A percentile compares a stretch with the other conserved stretches of the same genome.
phyloP scores from a whole-genome alignment of 2,888 invertebrate genomes.

The Agrotis exclamationis region DNA sequence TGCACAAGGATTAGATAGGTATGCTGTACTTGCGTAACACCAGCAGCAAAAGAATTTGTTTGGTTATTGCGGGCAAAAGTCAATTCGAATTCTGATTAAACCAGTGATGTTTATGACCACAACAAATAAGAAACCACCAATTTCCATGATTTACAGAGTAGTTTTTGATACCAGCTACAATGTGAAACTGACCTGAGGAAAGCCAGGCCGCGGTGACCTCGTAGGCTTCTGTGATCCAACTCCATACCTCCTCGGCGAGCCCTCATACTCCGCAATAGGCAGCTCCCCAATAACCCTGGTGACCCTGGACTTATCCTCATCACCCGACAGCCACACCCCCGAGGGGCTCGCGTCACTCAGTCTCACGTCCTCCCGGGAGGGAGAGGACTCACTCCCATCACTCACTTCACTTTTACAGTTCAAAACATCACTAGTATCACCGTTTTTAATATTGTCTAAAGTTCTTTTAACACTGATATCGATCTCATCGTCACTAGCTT shows the following conservation, averaged over 20 bases:
- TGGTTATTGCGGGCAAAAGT: too few species aligned
- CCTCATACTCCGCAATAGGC: constrained; percentile 98
- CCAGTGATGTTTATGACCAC: too few species aligned
- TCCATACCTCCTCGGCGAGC: constrained; percentile 97
- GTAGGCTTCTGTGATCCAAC: constrained; percentile 93
- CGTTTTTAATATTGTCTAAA: constrained; percentile 89
- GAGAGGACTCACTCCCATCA: constrained; percentile 82
- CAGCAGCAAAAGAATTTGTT: too few species aligned
- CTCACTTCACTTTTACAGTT: constrained; percentile 87
- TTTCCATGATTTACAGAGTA: too few species aligned
- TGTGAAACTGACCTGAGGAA: constrained; percentile 92
- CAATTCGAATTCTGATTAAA: too few species aligned
- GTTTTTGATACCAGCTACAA: too few species aligned
- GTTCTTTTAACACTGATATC: constrained; percentile 89
- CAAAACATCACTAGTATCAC: constrained; percentile 88
- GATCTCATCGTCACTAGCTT: constrained; percentile 89
- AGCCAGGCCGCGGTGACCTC: constrained; percentile 96
- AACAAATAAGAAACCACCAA: too few species aligned
- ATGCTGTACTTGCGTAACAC: neutral
- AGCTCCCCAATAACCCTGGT: constrained; percentile 95
- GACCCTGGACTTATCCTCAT: constrained; percentile 86
- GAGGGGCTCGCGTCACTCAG: constrained; percentile 82
- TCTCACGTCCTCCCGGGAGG: constrained; percentile 81
- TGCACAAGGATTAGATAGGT: neutral
- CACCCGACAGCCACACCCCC: constrained; percentile 82